Conservation (phyloP, 2,797 vertebrate genomes). For the Halcyon badia region DNA sequence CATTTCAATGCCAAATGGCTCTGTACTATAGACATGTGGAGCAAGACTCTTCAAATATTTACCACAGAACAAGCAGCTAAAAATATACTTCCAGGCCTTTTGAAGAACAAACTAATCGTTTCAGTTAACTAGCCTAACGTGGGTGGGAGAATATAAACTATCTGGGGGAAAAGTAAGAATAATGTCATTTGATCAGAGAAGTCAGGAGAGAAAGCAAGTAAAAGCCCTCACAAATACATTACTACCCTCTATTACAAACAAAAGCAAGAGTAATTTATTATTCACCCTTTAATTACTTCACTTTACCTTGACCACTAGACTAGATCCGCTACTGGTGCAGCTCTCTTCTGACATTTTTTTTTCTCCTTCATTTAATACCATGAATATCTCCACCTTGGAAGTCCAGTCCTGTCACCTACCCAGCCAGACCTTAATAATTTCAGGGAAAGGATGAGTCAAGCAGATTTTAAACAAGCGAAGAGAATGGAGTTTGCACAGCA, state of each 20-base stretch:
- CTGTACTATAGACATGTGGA: not conserved
- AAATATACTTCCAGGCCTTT: not conserved
- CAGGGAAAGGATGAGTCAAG: not conserved
- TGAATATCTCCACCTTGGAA: not conserved
- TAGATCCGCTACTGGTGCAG: not conserved
- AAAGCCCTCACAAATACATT: not conserved
- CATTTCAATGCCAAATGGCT: not conserved
- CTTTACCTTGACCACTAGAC: not conserved
- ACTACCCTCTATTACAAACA: not conserved
- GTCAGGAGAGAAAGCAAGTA: not conserved
- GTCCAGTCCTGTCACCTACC: not conserved
- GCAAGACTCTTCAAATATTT: not conserved
- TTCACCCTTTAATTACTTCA: not conserved
- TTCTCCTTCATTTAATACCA: not conserved
- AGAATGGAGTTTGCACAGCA: not conserved
- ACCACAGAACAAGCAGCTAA: not conserved
- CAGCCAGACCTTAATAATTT: not conserved
- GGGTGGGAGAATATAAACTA: not conserved
- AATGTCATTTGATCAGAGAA: not conserved
- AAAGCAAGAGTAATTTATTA: not conserved
- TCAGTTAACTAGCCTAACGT: not conserved
- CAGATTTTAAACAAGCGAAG: not conserved
- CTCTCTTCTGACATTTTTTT: not conserved
- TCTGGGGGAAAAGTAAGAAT: not conserved
- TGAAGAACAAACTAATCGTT: not conserved